Base-by-base conservation (phyloP, 2,888 invertebrate genomes). In the Netelia virgata region DNA sequence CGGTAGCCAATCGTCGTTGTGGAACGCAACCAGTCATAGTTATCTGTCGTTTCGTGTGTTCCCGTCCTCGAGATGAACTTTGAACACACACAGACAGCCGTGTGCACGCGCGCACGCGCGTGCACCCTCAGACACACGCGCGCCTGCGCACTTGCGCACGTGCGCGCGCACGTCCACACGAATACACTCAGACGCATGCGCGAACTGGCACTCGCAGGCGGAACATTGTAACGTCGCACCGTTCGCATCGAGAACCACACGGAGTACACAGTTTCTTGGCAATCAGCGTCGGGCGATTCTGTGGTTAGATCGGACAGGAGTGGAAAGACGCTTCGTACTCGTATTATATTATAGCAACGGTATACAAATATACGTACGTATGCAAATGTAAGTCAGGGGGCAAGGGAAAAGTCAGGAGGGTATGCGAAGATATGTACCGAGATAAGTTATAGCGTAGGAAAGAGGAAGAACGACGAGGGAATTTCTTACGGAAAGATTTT, bases 301-400 rank as follows among this genome's bases (percentile, higher is more conserved):
- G 84, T 68, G 84, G 84, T 84, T 81, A 81, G 81, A 84, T 84
- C 84, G 80, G 81, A 81, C 68, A 55, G 72, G 81, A 74, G 73
- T 68, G 73, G 69, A 28, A 75, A 47, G 70, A 43, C 36, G 61
- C 63, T 69, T 75, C 75, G 79, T 57, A 66, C 3, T 50, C 55
- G 41, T 53, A 28, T 28, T 28, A 43, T 23, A 61, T 2, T 61
- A 59, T 59, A 59, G n/a, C 20, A 1, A 2, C 55, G 18, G 53
- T 50, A 74, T 47, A 47, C 14, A 47, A 14, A 47, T 47, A 47
- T 14, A 47, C 10, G 47, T 47, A 47, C 47, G 14, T 14, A 47
- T 47, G 14, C 47, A 47, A 47, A 47, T 47, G 47, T 64, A 2
- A 36, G 18, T 55, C 16, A 14, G 47, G 57, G 57, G 18, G 20